phyloP scores from a whole-genome alignment of 37 sponge, comb jelly and placozoan species.

The Theonella swinhoei region DNA sequence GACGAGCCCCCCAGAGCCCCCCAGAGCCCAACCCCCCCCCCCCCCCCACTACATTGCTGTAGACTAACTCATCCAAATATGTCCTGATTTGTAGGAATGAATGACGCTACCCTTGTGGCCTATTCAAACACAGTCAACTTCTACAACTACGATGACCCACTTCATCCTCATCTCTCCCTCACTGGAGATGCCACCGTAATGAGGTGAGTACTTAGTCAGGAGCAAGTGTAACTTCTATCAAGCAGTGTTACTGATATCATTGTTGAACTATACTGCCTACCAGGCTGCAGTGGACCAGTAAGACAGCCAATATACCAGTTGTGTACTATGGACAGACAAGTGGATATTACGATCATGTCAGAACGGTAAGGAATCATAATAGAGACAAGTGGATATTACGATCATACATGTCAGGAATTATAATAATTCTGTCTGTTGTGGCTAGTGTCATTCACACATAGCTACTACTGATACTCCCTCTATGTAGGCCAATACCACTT shows the following conservation, averaged over 20 bases:
- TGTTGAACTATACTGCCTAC: too few species aligned
- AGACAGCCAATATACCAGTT: slow-evolving; percentile 38
- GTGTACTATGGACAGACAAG: slow-evolving; percentile 46
- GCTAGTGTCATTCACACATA: not conserved
- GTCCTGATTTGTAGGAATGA: slow-evolving; percentile 12
- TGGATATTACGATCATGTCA: slow-evolving; percentile 22
- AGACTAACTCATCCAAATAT: too few species aligned
- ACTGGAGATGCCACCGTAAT: slow-evolving; percentile 55
- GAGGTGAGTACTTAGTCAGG: slow-evolving; percentile 24
- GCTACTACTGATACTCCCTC: not conserved
- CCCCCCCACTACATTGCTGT: too few species aligned
- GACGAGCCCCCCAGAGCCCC: too few species aligned
- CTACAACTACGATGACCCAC: slow-evolving; percentile 63
- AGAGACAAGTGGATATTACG: slow-evolving; percentile 29
- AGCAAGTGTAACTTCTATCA: too few species aligned
- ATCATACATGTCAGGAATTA: too few species aligned
- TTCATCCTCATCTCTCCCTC: slow-evolving; percentile 64
- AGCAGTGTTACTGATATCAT: too few species aligned
- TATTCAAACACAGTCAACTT: slow-evolving; percentile 49
- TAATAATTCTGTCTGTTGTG: too few species aligned
- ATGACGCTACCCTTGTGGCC: slow-evolving; percentile 45
- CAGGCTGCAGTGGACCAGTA: slow-evolving; percentile 68
- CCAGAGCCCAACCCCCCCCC: not conserved
- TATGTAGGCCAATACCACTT: slow-evolving; percentile 48
- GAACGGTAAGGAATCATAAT: slow-evolving; percentile 21